Conservation (phyloP, 2,888 invertebrate species). For the Parthenolecanium corni region DNA sequence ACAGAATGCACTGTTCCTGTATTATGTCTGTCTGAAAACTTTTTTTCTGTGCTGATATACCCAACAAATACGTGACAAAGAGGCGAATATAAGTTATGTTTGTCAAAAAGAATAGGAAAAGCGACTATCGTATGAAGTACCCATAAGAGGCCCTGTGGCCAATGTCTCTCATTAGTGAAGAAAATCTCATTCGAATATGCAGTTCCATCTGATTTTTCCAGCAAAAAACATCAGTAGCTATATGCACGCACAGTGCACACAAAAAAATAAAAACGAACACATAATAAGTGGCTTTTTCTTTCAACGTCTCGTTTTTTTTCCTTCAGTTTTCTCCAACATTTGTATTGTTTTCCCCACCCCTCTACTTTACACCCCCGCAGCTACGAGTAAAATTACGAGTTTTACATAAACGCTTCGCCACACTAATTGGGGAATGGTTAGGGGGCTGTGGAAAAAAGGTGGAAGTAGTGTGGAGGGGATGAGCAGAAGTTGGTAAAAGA, state of each 20-base stretch:
- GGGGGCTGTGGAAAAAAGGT: neutral
- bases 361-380: neutral
- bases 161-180: slow-evolving; percentile 27
- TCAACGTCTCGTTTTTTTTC: too few relatives aligned
- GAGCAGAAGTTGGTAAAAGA: neutral
- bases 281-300: neutral
- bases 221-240: neutral
- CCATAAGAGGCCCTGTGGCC: slow-evolving; percentile 28
- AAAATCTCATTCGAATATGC: slow-evolving; percentile 21
- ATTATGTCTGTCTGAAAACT: too few relatives aligned
- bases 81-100: slow-evolving; percentile 1
- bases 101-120: slow-evolving; percentile 20
- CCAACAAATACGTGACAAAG: slow-evolving; percentile 27
- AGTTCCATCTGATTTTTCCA: slow-evolving; percentile 13
- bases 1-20: too few relatives aligned
- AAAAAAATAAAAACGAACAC: neutral
- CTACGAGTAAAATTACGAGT: slow-evolving; percentile 1
- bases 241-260: too few relatives aligned
- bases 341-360: neutral
- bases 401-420: neutral
- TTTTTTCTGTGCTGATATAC: too few relatives aligned
- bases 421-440: neutral
- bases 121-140: slow-evolving; percentile 1
- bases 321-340: too few relatives aligned
- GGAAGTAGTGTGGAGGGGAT: neutral